A percentile compares a stretch with the other conserved stretches of the same genome.
Conservation (phyloP, 1,140 invertebrate genomes). For the Drosophila watanabei region DNA sequence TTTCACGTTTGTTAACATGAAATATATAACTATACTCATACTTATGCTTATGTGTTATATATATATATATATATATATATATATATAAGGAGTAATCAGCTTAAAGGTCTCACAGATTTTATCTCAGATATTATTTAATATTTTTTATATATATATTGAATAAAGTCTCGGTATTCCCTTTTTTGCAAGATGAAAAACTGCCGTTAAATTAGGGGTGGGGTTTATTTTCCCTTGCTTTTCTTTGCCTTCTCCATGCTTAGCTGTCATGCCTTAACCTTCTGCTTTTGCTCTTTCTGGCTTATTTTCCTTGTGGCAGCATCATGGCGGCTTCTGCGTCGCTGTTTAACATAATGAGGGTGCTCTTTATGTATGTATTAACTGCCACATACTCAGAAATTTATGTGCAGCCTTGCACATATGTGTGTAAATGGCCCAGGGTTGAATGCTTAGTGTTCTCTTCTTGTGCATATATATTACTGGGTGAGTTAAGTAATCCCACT, state of each 20-base stretch:
- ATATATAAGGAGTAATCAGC: neutral
- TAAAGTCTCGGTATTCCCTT: neutral
- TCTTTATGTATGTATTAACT: slow-evolving; percentile 37
- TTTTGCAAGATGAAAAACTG: slow-evolving; percentile 18
- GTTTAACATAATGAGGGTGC: slow-evolving; percentile 76
- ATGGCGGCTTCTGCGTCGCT: slow-evolving; percentile 52
- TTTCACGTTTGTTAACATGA: neutral
- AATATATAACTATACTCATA: neutral
- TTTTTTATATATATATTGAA: no score
- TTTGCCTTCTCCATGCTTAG: neutral
- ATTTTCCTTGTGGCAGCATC: slow-evolving; percentile 43
- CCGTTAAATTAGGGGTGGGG: slow-evolving; percentile 13
- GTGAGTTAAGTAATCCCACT: slow-evolving; percentile 2
- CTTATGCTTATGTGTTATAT: no score
- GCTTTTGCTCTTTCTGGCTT: slow-evolving; percentile 9
- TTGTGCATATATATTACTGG: slow-evolving; percentile 2
- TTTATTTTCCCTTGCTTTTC: neutral
- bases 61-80: neutral
- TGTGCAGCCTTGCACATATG: slow-evolving; percentile 17
- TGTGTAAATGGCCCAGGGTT: slow-evolving; percentile 20
- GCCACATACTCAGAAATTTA: slow-evolving; percentile 23
- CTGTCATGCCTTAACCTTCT: slow-evolving; percentile 10
- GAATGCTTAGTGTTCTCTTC: slow-evolving; percentile 2
- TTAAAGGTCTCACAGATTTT: no score
- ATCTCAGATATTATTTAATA: no score